Conservation (phyloP, 2,113 vertebrate species). For the Rhynchomys soricoides region DNA sequence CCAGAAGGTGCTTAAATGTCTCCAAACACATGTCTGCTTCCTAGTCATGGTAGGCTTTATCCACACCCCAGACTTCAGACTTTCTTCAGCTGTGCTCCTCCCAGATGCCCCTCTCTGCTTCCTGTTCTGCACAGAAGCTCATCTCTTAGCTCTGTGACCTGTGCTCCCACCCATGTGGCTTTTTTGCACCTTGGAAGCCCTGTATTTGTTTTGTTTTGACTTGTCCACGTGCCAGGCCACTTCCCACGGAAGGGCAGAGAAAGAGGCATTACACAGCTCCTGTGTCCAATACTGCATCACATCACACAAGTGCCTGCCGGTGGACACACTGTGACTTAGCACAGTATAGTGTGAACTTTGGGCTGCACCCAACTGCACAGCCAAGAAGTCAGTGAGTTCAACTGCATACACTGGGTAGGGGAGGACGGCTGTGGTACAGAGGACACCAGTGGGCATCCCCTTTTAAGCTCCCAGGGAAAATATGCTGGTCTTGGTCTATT, state of each 20-base stretch:
- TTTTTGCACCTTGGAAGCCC: neutral
- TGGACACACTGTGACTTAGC: neutral
- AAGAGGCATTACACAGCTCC: neutral
- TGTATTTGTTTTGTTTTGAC: neutral
- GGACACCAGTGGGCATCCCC: neutral
- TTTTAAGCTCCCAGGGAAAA: neutral
- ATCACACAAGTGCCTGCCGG: neutral
- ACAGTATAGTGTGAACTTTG: neutral
- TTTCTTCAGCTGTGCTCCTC: neutral
- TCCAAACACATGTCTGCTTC: neutral
- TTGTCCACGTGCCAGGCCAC: neutral
- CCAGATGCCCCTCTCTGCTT: neutral
- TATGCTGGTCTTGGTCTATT: neutral
- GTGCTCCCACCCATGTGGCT: neutral
- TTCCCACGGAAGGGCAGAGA: neutral
- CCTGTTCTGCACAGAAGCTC: neutral
- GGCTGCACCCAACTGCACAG: neutral
- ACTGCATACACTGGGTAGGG: neutral
- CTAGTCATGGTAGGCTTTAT: neutral
- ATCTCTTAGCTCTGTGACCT: neutral
- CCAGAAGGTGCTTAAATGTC: neutral
- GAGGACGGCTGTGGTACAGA: rapidly evolving
- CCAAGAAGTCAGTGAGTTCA: neutral
- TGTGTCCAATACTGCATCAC: neutral
- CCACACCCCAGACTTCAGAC: neutral